Percentiles rank a stretch among this genome's conserved stretches.
phyloP scores from a whole-genome alignment of 2,113 vertebrate genomes.

The Rhinopithecus roxellana region DNA sequence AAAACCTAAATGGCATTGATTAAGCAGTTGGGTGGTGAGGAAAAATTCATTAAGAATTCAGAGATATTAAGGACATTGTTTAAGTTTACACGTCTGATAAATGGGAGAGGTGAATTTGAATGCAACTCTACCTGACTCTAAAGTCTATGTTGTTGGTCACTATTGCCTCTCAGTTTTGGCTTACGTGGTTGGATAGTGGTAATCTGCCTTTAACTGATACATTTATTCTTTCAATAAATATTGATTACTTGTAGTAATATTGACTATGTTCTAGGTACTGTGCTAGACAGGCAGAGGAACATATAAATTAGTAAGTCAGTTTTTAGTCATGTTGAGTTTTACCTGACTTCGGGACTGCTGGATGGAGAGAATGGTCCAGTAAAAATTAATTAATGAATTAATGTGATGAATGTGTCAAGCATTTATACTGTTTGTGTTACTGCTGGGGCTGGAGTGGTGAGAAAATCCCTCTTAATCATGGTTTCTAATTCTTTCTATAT shows the following conservation, averaged over 20 bases:
- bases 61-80: not conserved
- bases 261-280: not conserved
- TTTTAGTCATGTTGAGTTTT: constrained; percentile 1
- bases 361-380: not conserved
- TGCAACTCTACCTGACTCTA: not conserved
- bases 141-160: not conserved
- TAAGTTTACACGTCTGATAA: not conserved
- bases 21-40: not conserved
- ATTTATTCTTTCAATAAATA: not conserved
- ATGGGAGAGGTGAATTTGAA: not conserved
- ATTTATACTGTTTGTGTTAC: not conserved
- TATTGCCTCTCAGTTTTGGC: not conserved
- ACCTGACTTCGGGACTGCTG: not conserved
- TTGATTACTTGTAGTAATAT: not conserved
- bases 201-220: not conserved
- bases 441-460: not conserved
- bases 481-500: not conserved
- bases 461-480: not conserved
- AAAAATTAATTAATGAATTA: not conserved
- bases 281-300: not conserved
- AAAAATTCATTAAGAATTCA: not conserved
- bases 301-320: not conserved
- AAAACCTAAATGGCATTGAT: not conserved
- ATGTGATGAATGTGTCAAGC: not conserved
- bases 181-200: not conserved